Percentiles rank a stretch among this genome's conserved stretches.
Conservation (phyloP, 2,113 vertebrate species). For the Thunnus maccoyii region DNA sequence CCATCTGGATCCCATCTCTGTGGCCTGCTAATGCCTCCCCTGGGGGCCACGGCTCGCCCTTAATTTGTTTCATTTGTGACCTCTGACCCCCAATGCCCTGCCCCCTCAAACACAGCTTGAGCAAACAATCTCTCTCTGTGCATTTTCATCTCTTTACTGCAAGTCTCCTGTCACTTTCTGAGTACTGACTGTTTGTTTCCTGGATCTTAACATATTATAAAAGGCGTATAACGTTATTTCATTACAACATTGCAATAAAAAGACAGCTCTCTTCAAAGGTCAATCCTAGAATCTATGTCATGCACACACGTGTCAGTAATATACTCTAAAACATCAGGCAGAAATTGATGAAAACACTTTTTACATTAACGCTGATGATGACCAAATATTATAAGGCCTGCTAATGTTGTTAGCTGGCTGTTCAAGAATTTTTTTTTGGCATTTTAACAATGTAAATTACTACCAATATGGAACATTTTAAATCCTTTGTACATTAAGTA, state of each 20-base stretch:
- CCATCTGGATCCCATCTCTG: slow-evolving; percentile 84
- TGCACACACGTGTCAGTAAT: too few relatives aligned
- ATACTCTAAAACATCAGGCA: too few relatives aligned
- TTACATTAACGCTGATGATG: background rate
- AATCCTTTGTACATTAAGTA: too few relatives aligned
- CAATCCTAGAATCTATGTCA: background rate
- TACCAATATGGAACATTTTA: too few relatives aligned
- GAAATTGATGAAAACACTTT: too few relatives aligned
- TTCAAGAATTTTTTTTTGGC: background rate
- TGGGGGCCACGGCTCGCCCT: slow-evolving; percentile 76
- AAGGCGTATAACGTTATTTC: slow-evolving; percentile 3
- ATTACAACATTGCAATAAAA: background rate
- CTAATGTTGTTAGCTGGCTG: background rate
- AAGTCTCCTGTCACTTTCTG: slow-evolving; percentile 20
- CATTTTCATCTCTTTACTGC: slow-evolving; percentile 38
- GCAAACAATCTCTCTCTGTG: slow-evolving; percentile 68
- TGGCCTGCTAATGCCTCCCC: slow-evolving; percentile 79
- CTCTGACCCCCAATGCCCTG: slow-evolving; percentile 63
- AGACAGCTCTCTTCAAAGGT: background rate
- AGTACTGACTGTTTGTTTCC: background rate
- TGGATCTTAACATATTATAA: background rate
- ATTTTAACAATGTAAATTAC: background rate
- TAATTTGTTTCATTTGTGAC: slow-evolving; percentile 87
- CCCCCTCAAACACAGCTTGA: slow-evolving; percentile 69
- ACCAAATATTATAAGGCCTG: background rate